Conservation (phyloP, 2,888 invertebrate species). For the Trachelus stipa region DNA sequence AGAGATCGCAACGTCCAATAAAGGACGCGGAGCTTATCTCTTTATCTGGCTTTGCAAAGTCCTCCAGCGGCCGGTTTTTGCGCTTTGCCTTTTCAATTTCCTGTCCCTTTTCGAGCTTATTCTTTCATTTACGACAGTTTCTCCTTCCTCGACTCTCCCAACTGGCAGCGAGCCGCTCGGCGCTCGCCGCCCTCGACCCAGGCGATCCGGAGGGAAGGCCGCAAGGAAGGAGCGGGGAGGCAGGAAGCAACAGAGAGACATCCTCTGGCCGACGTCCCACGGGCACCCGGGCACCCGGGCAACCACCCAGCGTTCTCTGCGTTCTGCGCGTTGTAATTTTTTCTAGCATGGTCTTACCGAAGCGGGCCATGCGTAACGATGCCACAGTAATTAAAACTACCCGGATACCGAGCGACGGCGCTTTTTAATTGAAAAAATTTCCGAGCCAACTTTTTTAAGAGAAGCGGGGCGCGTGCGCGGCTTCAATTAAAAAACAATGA, state of each 20-base stretch:
- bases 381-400: conserved; percentile 62
- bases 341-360: conserved; percentile 44
- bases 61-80: not conserved
- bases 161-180: too few species aligned
- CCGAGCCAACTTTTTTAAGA: conserved; percentile 50
- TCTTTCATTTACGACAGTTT: not conserved
- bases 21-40: not conserved
- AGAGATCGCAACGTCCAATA: not conserved
- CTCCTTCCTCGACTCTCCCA: not conserved
- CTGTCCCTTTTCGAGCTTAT: not conserved
- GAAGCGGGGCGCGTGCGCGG: conserved; percentile 22
- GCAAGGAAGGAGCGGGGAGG: too few species aligned
- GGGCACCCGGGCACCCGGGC: too few species aligned
- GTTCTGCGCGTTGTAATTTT: conserved; percentile 33
- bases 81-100: conserved; percentile 5
- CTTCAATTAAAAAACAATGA: conserved; percentile 56
- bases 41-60: not conserved
- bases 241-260: too few species aligned
- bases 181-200: too few species aligned
- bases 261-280: not conserved
- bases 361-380: conserved; percentile 57
- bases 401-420: conserved; percentile 40
- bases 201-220: too few species aligned
- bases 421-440: conserved; percentile 64
- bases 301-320: not conserved